Base-by-base conservation (phyloP, 2,888 invertebrate species). In the Thalpophila matura region DNA sequence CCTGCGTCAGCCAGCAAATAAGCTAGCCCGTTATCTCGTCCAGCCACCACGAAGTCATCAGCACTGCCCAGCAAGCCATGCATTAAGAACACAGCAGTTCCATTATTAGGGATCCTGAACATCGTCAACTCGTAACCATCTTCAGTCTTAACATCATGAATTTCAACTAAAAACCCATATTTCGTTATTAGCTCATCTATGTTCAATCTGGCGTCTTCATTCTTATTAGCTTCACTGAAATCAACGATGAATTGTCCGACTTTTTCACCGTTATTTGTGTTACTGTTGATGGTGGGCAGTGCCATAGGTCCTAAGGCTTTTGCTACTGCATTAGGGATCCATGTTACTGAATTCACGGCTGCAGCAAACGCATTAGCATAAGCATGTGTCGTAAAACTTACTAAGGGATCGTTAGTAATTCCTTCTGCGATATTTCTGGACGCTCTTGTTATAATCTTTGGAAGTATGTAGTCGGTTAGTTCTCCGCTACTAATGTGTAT, bases 1-100 rank as follows among this genome's bases (percentile, higher is more conserved):
- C 96, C 96, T 56, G 94, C 90, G 33, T 96, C 95, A 1, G 96
- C 95, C 1, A 97, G 84, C 0, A 95, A 76, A 66, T 93, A 96
- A 0, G 92, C 92, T 7, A 93, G 70, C 0, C 86, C 89, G 51
- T 73, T 84, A 1, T 86, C 84, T 0, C 85, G 83, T 0, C 93
- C 93, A 0, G 90, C 83, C 0, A 91, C 27, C 0, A 93, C 77
- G 33, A 81, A 93, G 53, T 93, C 92, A 58, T 92, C 92, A 3
- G 93, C 84, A 65, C 91, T 89, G 0, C 89, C 90, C 1, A 90
- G 55, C 16, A 93, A 33, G 0, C 93, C 93, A 56, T 93, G 93
- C 90, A 92, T 92, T 0, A 93, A 81, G 12, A 93, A 87, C 0
- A 91, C 88, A 0, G 77, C 76, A 0, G 87, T 62, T 0, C 90